A percentile compares a stretch with the other conserved stretches of the same genome.
Evolutionary conservation across 2,888 invertebrate species (phyloP).

Genomic region (Aphodius sticticus): DNA sequence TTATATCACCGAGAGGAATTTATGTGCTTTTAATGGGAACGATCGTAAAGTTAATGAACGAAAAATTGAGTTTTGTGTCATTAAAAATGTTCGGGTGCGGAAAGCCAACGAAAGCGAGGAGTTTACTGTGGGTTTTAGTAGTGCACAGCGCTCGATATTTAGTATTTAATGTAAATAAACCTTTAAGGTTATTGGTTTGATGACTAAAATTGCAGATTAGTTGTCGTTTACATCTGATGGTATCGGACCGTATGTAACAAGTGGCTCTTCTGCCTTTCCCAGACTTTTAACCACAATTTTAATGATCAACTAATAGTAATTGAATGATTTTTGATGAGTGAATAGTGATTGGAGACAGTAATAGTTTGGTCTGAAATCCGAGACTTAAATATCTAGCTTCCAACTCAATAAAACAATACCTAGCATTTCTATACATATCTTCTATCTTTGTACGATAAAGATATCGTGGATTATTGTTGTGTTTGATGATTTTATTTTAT

Average conservation of each 20-base stretch:
- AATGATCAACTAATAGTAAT: too few species aligned
- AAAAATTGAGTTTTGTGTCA: conserved; percentile 22
- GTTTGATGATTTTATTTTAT: too few species aligned
- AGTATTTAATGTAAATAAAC: background rate
- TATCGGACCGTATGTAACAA: background rate
- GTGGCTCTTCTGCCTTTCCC: too few species aligned
- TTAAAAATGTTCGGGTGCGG: background rate
- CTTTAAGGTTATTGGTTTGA: background rate
- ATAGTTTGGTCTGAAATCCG: too few species aligned
- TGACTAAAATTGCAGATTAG: background rate
- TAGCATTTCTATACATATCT: too few species aligned
- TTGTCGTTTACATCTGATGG: background rate
- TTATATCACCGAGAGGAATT: conserved; percentile 5
- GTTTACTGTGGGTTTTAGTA: background rate
- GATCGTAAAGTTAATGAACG: conserved; percentile 27
- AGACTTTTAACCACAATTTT: too few species aligned
- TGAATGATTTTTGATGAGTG: too few species aligned
- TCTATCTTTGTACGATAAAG: too few species aligned
- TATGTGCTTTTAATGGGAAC: conserved; percentile 17
- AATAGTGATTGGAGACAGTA: too few species aligned
- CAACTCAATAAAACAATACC: too few species aligned
- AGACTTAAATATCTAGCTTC: too few species aligned
- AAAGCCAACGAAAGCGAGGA: background rate
- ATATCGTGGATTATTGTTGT: too few species aligned
- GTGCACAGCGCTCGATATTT: background rate